phyloP scores from a whole-genome alignment of 2,888 invertebrate genomes.

The Agelastica alni region DNA sequence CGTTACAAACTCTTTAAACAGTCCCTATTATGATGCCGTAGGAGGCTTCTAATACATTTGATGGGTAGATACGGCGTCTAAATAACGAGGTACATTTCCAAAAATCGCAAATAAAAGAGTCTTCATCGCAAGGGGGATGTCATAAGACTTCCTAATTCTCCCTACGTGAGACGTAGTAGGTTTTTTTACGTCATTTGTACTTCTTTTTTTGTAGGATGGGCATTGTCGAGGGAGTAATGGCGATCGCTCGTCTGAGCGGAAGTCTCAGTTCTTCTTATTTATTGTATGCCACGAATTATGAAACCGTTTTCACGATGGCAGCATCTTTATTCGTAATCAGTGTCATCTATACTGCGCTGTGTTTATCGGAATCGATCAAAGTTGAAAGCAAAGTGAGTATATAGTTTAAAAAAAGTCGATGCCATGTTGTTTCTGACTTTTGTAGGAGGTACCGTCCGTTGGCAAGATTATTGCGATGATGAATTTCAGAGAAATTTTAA shows the following conservation, averaged over 20 bases:
- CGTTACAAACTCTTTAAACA: too few species aligned
- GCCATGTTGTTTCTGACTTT: neutral
- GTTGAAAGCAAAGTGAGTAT: neutral
- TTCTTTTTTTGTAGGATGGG: constrained; percentile 41
- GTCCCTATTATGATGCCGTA: too few species aligned
- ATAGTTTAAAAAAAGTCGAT: neutral
- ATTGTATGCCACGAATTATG: constrained; percentile 36
- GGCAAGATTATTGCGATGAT: neutral
- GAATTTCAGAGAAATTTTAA: constrained; percentile 54
- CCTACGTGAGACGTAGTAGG: too few species aligned
- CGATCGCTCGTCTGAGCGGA: constrained; percentile 30
- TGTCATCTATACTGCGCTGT: constrained; percentile 28
- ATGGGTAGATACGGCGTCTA: too few species aligned
- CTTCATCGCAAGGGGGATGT: too few species aligned
- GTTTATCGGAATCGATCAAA: constrained; percentile 35
- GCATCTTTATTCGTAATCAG: constrained; percentile 21
- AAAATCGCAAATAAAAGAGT: too few species aligned
- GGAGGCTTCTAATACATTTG: too few species aligned
- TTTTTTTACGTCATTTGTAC: neutral
- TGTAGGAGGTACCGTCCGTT: neutral
- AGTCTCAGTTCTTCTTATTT: constrained; percentile 32
- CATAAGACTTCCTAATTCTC: too few species aligned
- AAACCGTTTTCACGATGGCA: constrained; percentile 26
- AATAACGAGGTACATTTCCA: too few species aligned
- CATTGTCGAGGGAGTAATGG: constrained; percentile 33